phyloP scores from a whole-genome alignment of 2,888 invertebrate genomes.

The Meta bourneti region DNA sequence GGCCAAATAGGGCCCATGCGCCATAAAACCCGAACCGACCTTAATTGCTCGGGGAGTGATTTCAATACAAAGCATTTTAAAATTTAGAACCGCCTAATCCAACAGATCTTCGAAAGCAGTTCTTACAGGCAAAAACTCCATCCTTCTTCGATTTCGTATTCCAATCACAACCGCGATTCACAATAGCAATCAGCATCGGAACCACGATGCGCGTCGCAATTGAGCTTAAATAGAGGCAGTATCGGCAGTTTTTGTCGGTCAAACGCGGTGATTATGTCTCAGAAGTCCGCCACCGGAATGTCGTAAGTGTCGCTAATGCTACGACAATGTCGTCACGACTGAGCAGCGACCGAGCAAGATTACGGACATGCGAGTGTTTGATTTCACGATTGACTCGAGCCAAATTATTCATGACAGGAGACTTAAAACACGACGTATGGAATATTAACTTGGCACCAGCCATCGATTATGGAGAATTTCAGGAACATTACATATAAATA shows the following conservation, averaged over 20 bases:
- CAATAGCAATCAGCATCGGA: constrained; percentile 27
- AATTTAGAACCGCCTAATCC: too few relatives aligned
- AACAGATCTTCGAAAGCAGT: background rate
- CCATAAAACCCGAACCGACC: too few relatives aligned
- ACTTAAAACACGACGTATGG: background rate
- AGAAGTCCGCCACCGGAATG: constrained; percentile 14
- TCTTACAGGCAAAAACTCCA: background rate
- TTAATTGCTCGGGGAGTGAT: too few relatives aligned
- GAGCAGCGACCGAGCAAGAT: background rate
- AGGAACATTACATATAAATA: background rate
- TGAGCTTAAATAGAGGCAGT: constrained; percentile 21
- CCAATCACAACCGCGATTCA: background rate
- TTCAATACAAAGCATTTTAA: too few relatives aligned
- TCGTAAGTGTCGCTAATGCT: constrained; percentile 25
- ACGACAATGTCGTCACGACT: constrained; percentile 11
- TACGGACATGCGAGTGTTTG: background rate
- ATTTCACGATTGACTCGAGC: constrained; percentile 36
- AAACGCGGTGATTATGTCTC: constrained; percentile 1
- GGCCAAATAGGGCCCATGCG: too few relatives aligned
- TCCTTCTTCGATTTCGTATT: constrained; percentile 5
- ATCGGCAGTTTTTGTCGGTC: constrained; percentile 37
- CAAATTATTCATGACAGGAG: background rate
- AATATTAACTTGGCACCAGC: background rate
- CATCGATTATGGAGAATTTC: background rate
- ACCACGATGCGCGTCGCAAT: constrained; percentile 24